A percentile compares a stretch with the other conserved stretches of the same genome.
Evolutionary conservation across 2,888 invertebrate genomes (phyloP).

Genomic region (Macaria notata): DNA sequence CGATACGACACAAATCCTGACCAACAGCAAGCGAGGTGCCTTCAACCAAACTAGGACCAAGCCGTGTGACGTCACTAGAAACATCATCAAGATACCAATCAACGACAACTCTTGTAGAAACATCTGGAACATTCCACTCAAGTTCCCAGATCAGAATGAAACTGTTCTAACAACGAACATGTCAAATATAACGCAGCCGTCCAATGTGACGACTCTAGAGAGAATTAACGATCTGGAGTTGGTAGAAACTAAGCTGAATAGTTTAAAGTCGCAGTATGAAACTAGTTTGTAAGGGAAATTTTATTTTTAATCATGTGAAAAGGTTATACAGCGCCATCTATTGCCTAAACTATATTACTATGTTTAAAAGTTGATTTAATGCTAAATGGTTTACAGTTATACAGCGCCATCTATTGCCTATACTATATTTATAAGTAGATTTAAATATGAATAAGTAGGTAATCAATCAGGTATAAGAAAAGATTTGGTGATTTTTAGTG

Average conservation of each 20-base stretch:
- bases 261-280: slow-evolving; percentile 62
- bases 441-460: too few species aligned
- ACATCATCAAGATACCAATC: slow-evolving; percentile 41
- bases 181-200: slow-evolving; percentile 52
- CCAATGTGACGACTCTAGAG: slow-evolving; percentile 67
- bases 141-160: slow-evolving; percentile 43
- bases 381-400: too few species aligned
- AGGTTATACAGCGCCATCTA: too few species aligned
- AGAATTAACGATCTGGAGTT: slow-evolving; percentile 70
- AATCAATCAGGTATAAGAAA: too few species aligned
- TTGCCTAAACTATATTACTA: too few species aligned
- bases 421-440: too few species aligned
- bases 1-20: slow-evolving; percentile 55
- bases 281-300: slow-evolving; percentile 55
- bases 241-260: slow-evolving; percentile 65
- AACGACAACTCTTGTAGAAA: slow-evolving; percentile 48
- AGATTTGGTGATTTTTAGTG: too few species aligned
- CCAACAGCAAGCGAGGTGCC: slow-evolving; percentile 30
- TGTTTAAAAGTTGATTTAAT: too few species aligned
- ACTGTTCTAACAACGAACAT: slow-evolving; percentile 36
- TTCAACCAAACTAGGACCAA: slow-evolving; percentile 4
- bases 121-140: slow-evolving; percentile 56
- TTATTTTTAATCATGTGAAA: too few species aligned
- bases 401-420: too few species aligned
- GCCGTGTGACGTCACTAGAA: slow-evolving; percentile 5